These are phyloP conservation scores for Dreissena polymorpha DNA, from an alignment of 1,140 invertebrate genomes.

Conservation along the genomic window DNA sequence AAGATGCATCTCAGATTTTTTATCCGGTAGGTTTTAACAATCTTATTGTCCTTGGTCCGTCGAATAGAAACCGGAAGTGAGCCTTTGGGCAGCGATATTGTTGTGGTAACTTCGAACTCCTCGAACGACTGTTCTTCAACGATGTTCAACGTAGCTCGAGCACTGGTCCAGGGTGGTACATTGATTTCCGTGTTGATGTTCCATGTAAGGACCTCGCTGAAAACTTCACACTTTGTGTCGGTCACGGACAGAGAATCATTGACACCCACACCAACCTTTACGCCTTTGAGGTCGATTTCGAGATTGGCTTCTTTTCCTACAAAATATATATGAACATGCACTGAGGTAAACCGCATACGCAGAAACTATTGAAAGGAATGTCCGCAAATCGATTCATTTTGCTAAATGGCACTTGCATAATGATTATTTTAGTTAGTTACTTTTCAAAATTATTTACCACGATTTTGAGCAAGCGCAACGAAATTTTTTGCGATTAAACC, in stretches of 20 bases:
- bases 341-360: too few species aligned
- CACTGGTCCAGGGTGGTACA: constrained; percentile 26
- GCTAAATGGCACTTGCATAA: too few species aligned
- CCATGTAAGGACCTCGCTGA: constrained; percentile 32
- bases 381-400: too few species aligned
- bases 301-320: constrained; percentile 42
- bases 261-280: constrained; percentile 27
- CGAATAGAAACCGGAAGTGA: constrained; percentile 22
- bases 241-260: constrained; percentile 40
- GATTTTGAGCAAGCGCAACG: too few species aligned
- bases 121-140: constrained; percentile 11
- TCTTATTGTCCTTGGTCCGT: constrained; percentile 25
- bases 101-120: constrained; percentile 40
- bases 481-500: too few species aligned
- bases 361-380: too few species aligned
- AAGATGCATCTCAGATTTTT: constrained; percentile 17
- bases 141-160: constrained; percentile 33
- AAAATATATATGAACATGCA: too few species aligned
- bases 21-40: constrained; percentile 16
- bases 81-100: constrained; percentile 20
- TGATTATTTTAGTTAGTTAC: too few species aligned
- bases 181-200: constrained; percentile 43
- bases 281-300: constrained; percentile 22
- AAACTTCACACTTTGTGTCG: constrained; percentile 42
- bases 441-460: too few species aligned